Percentiles rank a stretch among this genome's conserved stretches.
Evolutionary conservation across 1,140 invertebrate species (phyloP).

Genomic region (Sinonovacula constricta): DNA sequence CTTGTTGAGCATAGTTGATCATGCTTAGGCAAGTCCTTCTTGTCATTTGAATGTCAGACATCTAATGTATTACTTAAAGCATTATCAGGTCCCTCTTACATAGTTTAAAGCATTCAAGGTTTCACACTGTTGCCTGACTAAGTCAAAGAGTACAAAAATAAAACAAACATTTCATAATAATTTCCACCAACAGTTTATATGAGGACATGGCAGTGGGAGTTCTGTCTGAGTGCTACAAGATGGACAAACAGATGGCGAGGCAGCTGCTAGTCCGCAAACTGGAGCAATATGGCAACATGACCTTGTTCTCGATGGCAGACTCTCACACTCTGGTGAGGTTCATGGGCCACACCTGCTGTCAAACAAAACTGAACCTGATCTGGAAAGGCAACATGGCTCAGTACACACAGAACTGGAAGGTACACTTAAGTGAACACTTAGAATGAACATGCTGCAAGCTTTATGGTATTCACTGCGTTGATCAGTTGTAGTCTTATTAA

Average conservation of each 20-base stretch:
- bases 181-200: too few relatives aligned
- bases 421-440: conserved; percentile 32
- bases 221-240: conserved; percentile 72
- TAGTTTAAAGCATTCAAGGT: too few relatives aligned
- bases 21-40: too few relatives aligned
- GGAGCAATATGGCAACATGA: conserved; percentile 63
- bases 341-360: conserved; percentile 74
- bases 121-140: too few relatives aligned
- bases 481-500: too few relatives aligned
- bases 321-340: conserved; percentile 73
- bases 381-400: conserved; percentile 76
- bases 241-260: conserved; percentile 67
- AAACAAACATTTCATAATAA: too few relatives aligned
- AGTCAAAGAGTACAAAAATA: too few relatives aligned
- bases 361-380: conserved; percentile 74
- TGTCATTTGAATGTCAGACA: too few relatives aligned
- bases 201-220: conserved; percentile 72
- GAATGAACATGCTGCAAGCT: background rate
- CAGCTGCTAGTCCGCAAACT: conserved; percentile 64
- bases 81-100: too few relatives aligned
- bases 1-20: too few relatives aligned
- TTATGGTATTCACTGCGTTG: too few relatives aligned
- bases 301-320: conserved; percentile 72
- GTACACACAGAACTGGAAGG: conserved; percentile 74
- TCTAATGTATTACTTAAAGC: too few relatives aligned